These are phyloP conservation scores for Sipha maydis DNA, from an alignment of 2,888 invertebrate genomes.

Conservation along the genomic window DNA sequence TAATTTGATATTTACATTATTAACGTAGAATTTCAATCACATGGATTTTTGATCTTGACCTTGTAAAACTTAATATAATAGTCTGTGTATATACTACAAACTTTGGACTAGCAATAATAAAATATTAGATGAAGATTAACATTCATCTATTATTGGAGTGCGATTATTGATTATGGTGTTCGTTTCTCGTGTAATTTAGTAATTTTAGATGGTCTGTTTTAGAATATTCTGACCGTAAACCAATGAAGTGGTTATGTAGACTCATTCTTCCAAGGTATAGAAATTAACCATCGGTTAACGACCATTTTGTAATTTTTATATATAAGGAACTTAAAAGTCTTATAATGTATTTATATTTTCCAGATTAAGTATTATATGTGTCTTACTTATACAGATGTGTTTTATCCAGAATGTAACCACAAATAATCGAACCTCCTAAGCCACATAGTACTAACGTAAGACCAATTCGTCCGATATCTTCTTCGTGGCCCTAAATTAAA, in stretches of 20 bases:
- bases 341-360: background rate
- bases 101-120: background rate
- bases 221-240: no score
- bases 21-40: background rate
- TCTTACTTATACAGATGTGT: conserved; percentile 75
- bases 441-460: conserved; percentile 74
- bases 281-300: background rate
- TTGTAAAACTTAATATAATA: background rate
- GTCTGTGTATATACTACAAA: background rate
- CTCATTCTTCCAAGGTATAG: no score
- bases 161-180: background rate
- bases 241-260: no score
- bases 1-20: background rate
- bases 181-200: background rate
- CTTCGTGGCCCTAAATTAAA: conserved; percentile 69
- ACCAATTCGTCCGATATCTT: conserved; percentile 74
- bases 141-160: background rate
- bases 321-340: background rate
- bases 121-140: background rate
- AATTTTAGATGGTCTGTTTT: background rate
- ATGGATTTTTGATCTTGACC: background rate
- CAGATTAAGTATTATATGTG: background rate
- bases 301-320: background rate
- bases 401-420: conserved; percentile 74
- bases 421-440: conserved; percentile 74